These are phyloP conservation scores for Polydesmus complanatus DNA, from an alignment of 2,888 invertebrate species.

Conservation along the genomic window DNA sequence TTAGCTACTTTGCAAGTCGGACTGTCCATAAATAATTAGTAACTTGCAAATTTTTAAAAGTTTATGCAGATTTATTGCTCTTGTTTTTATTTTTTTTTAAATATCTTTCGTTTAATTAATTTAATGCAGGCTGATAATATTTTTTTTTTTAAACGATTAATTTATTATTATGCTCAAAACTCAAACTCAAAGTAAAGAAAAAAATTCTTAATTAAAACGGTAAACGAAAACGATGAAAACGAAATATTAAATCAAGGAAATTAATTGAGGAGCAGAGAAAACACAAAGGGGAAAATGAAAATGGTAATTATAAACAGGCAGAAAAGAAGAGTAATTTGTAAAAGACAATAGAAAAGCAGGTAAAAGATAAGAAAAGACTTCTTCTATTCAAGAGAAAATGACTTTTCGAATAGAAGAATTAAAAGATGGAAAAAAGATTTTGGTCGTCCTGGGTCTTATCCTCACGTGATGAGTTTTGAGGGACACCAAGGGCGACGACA, in stretches of 20 bases:
- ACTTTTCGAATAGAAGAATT: not conserved
- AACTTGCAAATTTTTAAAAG: no score
- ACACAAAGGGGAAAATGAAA: not conserved
- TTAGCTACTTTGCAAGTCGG: no score
- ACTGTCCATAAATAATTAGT: no score
- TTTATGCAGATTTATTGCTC: no score
- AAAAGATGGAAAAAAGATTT: not conserved
- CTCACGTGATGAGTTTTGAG: not conserved
- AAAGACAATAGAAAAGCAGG: conserved; percentile 13
- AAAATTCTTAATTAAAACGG: no score
- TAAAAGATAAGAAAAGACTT: not conserved
- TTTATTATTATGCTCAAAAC: no score
- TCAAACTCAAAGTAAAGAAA: no score
- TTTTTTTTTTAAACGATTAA: no score
- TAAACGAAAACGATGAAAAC: no score
- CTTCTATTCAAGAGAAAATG: not conserved
- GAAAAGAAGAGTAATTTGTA: conserved; percentile 16
- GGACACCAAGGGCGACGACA: conserved; percentile 2
- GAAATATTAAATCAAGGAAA: not conserved
- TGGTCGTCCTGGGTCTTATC: not conserved
- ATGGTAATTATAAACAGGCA: not conserved
- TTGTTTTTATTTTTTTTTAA: no score
- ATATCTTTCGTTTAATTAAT: no score
- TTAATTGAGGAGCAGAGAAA: conserved; percentile 1
- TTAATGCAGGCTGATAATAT: no score